Evolutionary conservation across 1,140 invertebrate genomes (phyloP).

Genomic region (Neomicropteryx cornuta): DNA sequence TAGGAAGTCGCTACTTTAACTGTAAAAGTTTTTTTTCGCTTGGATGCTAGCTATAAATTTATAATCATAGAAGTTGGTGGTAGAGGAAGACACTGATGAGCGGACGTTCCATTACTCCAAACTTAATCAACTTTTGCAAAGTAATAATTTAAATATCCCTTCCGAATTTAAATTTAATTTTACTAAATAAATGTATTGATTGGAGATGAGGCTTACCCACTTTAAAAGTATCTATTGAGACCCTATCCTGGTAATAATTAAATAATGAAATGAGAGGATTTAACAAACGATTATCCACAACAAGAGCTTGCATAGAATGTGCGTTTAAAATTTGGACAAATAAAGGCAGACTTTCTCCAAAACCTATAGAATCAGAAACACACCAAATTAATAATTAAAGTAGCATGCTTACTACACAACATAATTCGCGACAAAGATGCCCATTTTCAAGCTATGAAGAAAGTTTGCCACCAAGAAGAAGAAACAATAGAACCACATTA

Average conservation of each 20-base stretch:
- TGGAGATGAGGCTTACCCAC: conserved; percentile 25
- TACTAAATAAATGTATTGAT: conserved; percentile 20
- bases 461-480: no score
- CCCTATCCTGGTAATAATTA: conserved; percentile 13
- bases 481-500: no score
- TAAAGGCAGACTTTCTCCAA: conserved; percentile 6
- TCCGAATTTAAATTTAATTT: conserved; percentile 9
- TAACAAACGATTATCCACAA: conserved; percentile 1
- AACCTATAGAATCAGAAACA: conserved; percentile 6
- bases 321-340: conserved; percentile 4
- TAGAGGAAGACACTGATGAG: conserved; percentile 22
- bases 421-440: background rate
- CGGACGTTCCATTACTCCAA: conserved; percentile 19
- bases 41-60: conserved; percentile 24
- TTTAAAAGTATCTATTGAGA: conserved; percentile 22
- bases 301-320: conserved; percentile 5
- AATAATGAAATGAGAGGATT: conserved; percentile 4
- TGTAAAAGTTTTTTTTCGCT: conserved; percentile 29
- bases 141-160: conserved; percentile 7
- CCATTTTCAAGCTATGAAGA: no score
- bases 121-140: conserved; percentile 3
- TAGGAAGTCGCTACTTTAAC: conserved; percentile 25
- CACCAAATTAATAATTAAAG: conserved; percentile 4
- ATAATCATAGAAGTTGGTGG: conserved; percentile 22
- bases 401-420: conserved; percentile 6